Evolutionary conservation across 2,797 vertebrate genomes (phyloP), one percentile per base, ranked within the genome.

Genomic region (Anguilla obscura): DNA sequence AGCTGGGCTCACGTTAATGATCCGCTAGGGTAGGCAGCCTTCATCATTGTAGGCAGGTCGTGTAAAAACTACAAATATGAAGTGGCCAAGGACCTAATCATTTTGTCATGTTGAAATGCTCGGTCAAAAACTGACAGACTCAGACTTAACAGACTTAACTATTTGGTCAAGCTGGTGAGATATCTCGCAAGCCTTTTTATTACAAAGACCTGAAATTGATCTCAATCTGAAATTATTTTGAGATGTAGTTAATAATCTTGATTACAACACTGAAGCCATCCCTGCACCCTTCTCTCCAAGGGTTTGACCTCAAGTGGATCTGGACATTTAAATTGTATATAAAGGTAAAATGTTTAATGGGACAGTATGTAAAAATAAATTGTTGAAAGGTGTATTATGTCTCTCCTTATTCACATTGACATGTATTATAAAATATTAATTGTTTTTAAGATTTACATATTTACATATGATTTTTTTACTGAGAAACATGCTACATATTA

Each of bases 71-170:
- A 93, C 93, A 94, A 45, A 93, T 92, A 93, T 94, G 94, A 94
- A 94, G 91, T 92, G 91, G 91, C 90, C 93, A 92, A 92, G 92
- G 93, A 93, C 92, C 90, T 94, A 91, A 95, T 95, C 92, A 94
- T 92, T 91, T 86, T 88, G 84, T 93, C 91, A 92, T 86, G 89
- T 89, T 93, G 91, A 85, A 91, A 93, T 91, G 90, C 89, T 89
- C 87, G 85, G 89, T 87, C 88, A 94, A 94, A 93, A 54, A 56
- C 21, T 52, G 80, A 36, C 24, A 83, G 21, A 0, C 33, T 33
- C 33, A 33, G 33, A 33, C 33, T 33, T 33, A 33, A 33, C 8
- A 18, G 40, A 50, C 6, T 52, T 83, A 18, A 6, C 80, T 10
- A 9, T 24, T 83, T 83, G 40, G 18, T 48, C 5, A n/a, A 54